Percentiles rank a stretch among this genome's conserved stretches.
These are phyloP conservation scores for Scleropages formosus DNA, from an alignment of 2,797 vertebrate genomes.

Conservation along the genomic window DNA sequence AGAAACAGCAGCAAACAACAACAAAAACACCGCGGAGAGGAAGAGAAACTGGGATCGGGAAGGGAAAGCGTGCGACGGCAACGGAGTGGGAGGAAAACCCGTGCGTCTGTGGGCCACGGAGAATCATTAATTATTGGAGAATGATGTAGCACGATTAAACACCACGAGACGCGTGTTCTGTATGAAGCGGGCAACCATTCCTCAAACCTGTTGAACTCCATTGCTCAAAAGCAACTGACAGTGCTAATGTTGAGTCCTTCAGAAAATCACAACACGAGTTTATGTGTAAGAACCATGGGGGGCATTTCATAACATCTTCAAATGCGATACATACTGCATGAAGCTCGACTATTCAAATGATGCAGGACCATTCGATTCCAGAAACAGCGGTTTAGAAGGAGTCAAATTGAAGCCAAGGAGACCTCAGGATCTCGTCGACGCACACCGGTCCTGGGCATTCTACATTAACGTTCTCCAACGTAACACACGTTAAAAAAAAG, in stretches of 20 bases:
- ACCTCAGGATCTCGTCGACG: background rate
- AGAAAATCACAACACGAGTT: too few species aligned
- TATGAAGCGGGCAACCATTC: too few species aligned
- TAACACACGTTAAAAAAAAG: background rate
- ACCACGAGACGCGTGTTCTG: too few species aligned
- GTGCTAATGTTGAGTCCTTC: too few species aligned
- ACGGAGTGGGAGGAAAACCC: background rate
- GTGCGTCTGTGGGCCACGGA: background rate
- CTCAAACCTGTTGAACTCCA: too few species aligned
- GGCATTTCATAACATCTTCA: too few species aligned
- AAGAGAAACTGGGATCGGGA: background rate
- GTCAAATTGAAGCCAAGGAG: background rate
- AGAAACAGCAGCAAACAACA: constrained; percentile 13
- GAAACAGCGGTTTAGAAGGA: constrained; percentile 8
- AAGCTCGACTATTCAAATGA: background rate
- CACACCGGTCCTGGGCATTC: background rate
- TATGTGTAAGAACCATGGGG: too few species aligned
- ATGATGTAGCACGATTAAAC: background rate
- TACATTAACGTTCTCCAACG: constrained; percentile 3
- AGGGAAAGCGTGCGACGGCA: background rate
- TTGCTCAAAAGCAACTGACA: too few species aligned
- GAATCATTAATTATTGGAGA: background rate
- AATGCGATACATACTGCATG: too few species aligned
- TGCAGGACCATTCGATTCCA: background rate
- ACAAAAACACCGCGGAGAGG: background rate